These are phyloP conservation scores for Mastomys natalensis DNA, from an alignment of 2,113 vertebrate genomes.

Conservation along the genomic window DNA sequence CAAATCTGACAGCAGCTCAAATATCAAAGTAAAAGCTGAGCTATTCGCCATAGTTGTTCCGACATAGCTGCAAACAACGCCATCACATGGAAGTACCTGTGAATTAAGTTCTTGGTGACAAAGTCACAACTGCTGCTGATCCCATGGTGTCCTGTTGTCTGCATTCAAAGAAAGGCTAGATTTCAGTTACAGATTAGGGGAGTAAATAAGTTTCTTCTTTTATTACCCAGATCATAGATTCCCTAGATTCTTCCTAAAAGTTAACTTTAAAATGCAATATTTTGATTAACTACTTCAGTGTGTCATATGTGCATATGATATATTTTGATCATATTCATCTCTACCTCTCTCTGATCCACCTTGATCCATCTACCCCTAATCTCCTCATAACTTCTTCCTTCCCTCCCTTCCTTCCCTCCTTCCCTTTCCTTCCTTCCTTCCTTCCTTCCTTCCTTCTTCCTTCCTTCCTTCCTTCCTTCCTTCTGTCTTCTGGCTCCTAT, in stretches of 20 bases:
- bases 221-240: neutral
- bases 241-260: neutral
- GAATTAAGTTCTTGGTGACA: constrained; percentile 5
- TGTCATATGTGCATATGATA: no score
- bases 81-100: neutral
- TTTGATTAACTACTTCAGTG: neutral
- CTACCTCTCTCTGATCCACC: neutral
- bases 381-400: neutral
- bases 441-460: neutral
- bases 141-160: neutral
- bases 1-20: neutral
- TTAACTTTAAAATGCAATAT: neutral
- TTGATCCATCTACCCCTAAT: neutral
- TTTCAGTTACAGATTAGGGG: constrained; percentile 19
- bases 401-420: fast-evolving
- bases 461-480: neutral
- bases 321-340: neutral
- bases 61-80: neutral
- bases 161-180: constrained; percentile 9
- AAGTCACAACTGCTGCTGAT: neutral
- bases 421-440: fast-evolving
- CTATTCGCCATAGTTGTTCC: neutral
- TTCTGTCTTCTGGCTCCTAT: neutral
- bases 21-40: neutral
- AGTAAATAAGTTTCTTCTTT: constrained; percentile 1